Conservation (phyloP, 2,888 invertebrate species). For the Phyllotreta cruciferae region DNA sequence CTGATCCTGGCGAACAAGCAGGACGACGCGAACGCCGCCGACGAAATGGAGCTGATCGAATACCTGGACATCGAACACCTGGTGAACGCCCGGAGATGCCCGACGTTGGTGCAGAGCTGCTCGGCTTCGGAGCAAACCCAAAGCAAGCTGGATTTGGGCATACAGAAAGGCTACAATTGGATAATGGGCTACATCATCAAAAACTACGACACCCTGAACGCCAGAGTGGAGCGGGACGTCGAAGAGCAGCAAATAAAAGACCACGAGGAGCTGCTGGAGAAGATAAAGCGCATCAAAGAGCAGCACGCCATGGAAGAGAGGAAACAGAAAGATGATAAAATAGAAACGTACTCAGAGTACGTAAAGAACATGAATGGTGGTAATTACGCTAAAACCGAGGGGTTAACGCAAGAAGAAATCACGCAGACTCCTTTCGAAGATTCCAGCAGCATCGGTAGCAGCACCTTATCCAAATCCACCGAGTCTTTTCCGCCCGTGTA, state of each 20-base stretch:
- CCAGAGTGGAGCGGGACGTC: conserved; percentile 69
- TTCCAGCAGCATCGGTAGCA: conserved; percentile 3
- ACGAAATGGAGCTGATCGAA: conserved; percentile 84
- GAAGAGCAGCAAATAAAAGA: conserved; percentile 65
- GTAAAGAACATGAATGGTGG: conserved; percentile 50
- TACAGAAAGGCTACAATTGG: conserved; percentile 76
- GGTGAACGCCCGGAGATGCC: conserved; percentile 79
- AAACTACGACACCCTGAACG: conserved; percentile 70
- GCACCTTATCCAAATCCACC: conserved; percentile 38
- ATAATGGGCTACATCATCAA: conserved; percentile 71
- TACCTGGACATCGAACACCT: conserved; percentile 76
- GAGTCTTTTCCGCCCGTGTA: conserved; percentile 52
- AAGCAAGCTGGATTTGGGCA: conserved; percentile 71
- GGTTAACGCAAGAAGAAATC: too few species aligned
- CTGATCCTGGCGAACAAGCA: conserved; percentile 87
- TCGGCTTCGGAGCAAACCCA: conserved; percentile 65
- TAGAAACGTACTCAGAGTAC: conserved; percentile 56
- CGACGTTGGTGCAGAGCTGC: conserved; percentile 82
- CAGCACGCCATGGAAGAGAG: conserved; percentile 44
- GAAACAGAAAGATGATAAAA: conserved; percentile 50
- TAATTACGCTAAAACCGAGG: too few species aligned
- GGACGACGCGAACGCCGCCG: conserved; percentile 78
- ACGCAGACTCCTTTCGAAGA: conserved; percentile 25
- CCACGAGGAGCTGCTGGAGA: conserved; percentile 58
- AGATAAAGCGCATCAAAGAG: conserved; percentile 50